Evolutionary conservation across 2,113 vertebrate species (phyloP), one percentile per base, ranked within the genome.

Genomic region (Oncorhynchus keta): DNA sequence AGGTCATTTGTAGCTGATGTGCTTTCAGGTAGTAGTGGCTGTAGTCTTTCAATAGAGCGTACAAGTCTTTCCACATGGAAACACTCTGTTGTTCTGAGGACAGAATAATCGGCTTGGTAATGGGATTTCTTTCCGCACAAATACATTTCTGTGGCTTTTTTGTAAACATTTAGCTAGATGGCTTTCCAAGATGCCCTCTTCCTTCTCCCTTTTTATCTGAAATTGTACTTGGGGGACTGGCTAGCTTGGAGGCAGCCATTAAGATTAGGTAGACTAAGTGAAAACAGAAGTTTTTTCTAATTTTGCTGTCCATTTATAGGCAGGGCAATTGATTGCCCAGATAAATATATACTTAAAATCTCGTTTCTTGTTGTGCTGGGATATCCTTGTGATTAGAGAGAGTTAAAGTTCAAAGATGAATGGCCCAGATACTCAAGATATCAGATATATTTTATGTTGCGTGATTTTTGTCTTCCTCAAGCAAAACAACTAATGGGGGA

Each of bases 111-210:
- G 72, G 2, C 39, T 45, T 39, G 59, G 68, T 89, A 91, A 90
- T 90, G 83, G 83, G 79, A 57, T 83, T 80, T 74, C 9, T 45
- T 78, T 77, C 59, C 39, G 80, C 83, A 84, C 74, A 76, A 72
- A 75, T 76, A 84, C 72, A 81, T 83, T 81, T 83, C 75, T 85
- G 80, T 22, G 68, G 78, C 83, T 85, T 84, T 92, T 89, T 90
- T 18, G 88, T 90, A 90, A 91, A 93, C 89, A 90, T 89, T 90
- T 81, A 82, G 88, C 84, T 87, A 79, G 90, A 90, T 91, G 89
- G 86, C 85, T 89, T 85, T 85, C 85, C 84, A 85, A 87, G 90
- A 91, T 90, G 84, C 83, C 86, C 87, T 84, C 69, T 8, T 78
- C 57, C 69, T 88, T 92, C 67, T 8, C 76, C 66, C 70, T 89